Percentiles rank a stretch among this genome's conserved stretches.
These are phyloP conservation scores for Andrena haemorrhoa DNA, from an alignment of 2,888 invertebrate species.

Conservation along the genomic window DNA sequence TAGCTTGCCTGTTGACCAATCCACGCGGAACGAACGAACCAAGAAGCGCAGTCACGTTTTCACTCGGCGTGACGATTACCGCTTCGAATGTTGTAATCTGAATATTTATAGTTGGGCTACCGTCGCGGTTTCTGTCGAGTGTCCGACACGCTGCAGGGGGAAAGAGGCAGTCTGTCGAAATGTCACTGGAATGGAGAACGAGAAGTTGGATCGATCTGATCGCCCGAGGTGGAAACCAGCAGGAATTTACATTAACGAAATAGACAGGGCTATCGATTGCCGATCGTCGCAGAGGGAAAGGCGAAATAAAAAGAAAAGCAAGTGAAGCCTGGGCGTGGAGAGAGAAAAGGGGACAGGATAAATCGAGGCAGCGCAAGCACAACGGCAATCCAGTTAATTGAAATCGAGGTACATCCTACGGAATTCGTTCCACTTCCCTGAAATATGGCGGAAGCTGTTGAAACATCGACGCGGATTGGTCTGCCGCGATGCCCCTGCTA, in stretches of 20 bases:
- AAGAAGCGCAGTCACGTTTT: not conserved
- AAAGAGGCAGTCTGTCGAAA: not conserved
- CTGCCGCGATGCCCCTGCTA: slow-evolving; percentile 37
- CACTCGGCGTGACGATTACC: not conserved
- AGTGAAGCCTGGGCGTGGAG: not conserved
- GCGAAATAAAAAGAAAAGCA: slow-evolving; percentile 3
- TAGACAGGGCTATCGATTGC: slow-evolving; percentile 65
- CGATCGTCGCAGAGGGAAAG: slow-evolving; percentile 35
- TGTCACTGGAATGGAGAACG: slow-evolving; percentile 4
- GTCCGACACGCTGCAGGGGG: not conserved
- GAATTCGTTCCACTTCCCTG: slow-evolving; percentile 47
- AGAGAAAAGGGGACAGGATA: slow-evolving; percentile 28
- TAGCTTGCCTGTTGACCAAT: not conserved
- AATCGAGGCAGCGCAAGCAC: slow-evolving; percentile 57
- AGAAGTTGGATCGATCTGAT: slow-evolving; percentile 8
- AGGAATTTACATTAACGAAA: slow-evolving; percentile 65
- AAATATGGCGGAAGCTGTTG: slow-evolving; percentile 47
- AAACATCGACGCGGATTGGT: slow-evolving; percentile 23
- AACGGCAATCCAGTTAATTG: slow-evolving; percentile 71
- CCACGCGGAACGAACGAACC: not conserved
- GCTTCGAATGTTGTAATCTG: not conserved
- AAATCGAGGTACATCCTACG: slow-evolving; percentile 55
- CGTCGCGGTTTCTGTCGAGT: not conserved
- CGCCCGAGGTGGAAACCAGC: slow-evolving; percentile 31
- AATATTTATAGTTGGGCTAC: slow-evolving; percentile 7